phyloP scores from a whole-genome alignment of 2,113 vertebrate genomes.

The Halichoeres trimaculatus region DNA sequence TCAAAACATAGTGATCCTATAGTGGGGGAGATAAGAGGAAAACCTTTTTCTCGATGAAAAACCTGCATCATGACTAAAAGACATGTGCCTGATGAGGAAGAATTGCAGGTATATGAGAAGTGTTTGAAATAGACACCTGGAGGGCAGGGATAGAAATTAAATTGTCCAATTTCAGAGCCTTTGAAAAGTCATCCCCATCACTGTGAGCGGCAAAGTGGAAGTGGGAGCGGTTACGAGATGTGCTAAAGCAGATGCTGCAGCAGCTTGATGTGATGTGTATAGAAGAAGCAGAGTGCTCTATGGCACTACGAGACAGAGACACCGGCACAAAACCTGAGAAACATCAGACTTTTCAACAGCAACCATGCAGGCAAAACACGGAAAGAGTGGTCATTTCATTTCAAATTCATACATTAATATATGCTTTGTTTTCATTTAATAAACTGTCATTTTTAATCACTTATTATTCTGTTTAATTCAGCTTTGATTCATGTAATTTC shows the following conservation, averaged over 20 bases:
- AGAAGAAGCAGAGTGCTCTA: neutral
- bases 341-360: conserved; percentile 10
- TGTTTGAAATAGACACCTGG: conserved; percentile 3
- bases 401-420: neutral
- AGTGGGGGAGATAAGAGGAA: neutral
- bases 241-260: conserved; percentile 30
- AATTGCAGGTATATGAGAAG: neutral
- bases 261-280: conserved; percentile 48
- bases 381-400: neutral
- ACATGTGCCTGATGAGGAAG: conserved; percentile 3
- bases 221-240: neutral
- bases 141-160: conserved; percentile 27
- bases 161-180: conserved; percentile 30
- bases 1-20: neutral
- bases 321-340: conserved; percentile 28
- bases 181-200: conserved; percentile 21
- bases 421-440: neutral
- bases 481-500: too few species aligned
- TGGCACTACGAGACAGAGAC: neutral
- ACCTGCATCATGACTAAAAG: neutral
- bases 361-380: neutral
- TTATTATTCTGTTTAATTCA: neutral
- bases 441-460: neutral
- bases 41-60: neutral
- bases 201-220: conserved; percentile 3